Base-by-base conservation (phyloP, 2,888 invertebrate species). In the Cerceris ruficornis region DNA sequence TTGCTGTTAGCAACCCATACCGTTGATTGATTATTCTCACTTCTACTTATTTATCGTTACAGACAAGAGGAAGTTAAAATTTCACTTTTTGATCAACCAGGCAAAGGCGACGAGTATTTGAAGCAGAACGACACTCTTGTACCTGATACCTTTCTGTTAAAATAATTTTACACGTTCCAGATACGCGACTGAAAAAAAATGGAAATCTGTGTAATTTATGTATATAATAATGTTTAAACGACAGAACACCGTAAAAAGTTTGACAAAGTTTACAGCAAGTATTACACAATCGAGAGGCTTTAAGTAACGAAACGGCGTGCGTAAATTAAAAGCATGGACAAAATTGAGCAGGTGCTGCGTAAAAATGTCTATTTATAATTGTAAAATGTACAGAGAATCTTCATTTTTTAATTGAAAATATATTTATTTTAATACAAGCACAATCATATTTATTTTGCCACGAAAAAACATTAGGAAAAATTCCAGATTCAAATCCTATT, bases 41-140 rank as follows among this genome's bases (percentile, higher is more conserved):
- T 49, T 0, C 49, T 43, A 15, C 50, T 68, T 67, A 59, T 65
- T 57, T 54, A 57, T 50, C 0, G 28, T 61, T 61, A 0, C 55
- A 86, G 85, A 55, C 80, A 80, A 7, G 80, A 80, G 57, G 81
- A 77, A 60, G 74, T 86, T 28, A 76, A 84, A 14, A 81, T 81
- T 43, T 81, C 82, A 15, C 69, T 84, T 57, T 86, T 81, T 39
- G 71, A 80, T 75, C 66, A 74, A 52, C 70, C 71, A 17, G 60
- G 58, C 13, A 50, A 59, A 41, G 67, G 61, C 9, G 67, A 80
- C 17, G 62, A 52, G 46, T 7, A 59, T 52, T 69, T 55, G 41
- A 15, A 46, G 7, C 0, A 17, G 7, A 11, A 8, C 17, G 9
- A 0, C 9, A 60, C 11, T 28, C 41, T 14, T 11, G 17, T 54